A percentile compares a stretch with the other conserved stretches of the same genome.
Evolutionary conservation across 2,888 invertebrate genomes (phyloP).

Genomic region (Metalampra italica): DNA sequence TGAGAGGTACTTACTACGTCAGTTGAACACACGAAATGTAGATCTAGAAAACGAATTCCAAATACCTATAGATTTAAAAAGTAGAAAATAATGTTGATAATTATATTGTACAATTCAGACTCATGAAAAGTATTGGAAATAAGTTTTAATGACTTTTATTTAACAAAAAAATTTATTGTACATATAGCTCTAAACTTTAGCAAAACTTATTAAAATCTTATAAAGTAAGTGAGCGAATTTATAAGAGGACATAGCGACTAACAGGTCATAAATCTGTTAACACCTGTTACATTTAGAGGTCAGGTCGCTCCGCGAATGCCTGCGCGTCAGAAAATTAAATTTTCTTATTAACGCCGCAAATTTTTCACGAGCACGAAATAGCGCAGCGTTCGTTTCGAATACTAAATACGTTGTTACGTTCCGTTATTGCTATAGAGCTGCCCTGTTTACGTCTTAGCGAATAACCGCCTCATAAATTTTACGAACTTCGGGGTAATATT

Average conservation of each 20-base stretch:
- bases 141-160: too few species aligned
- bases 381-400: constrained; percentile 26
- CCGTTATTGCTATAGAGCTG: constrained; percentile 34
- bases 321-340: constrained; percentile 10
- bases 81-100: too few species aligned
- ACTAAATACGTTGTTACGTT: constrained; percentile 39
- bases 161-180: too few species aligned
- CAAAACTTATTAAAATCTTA: too few species aligned
- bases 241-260: background rate
- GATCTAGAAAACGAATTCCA: background rate
- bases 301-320: background rate
- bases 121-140: too few species aligned
- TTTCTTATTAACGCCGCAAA: constrained; percentile 8
- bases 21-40: background rate
- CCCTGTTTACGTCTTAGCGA: constrained; percentile 53
- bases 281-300: background rate
- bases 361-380: constrained; percentile 17
- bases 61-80: too few species aligned
- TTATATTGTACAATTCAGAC: too few species aligned
- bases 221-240: too few species aligned
- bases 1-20: background rate
- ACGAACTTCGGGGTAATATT: constrained; percentile 59
- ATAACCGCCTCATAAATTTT: constrained; percentile 69
- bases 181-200: too few species aligned
- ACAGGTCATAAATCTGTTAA: background rate